These are phyloP conservation scores for Trypoxylus dichotomus DNA, from an alignment of 1,140 invertebrate genomes.

Conservation along the genomic window DNA sequence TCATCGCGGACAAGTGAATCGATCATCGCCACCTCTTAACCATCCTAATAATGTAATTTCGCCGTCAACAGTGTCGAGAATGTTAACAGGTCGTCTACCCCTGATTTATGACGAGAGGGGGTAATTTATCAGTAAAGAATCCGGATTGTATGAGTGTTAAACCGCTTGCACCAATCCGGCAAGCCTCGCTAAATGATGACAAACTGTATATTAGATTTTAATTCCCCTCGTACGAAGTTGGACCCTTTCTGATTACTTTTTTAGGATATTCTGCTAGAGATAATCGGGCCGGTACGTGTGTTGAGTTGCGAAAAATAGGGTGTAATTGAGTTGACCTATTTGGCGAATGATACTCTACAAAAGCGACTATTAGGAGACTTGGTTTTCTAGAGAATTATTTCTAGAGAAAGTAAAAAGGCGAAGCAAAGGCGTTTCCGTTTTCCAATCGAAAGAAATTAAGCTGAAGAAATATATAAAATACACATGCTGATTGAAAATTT, in stretches of 20 bases:
- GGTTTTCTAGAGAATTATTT: too few relatives aligned
- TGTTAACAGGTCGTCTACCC: background rate
- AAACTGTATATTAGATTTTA: constrained; percentile 8
- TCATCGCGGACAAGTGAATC: background rate
- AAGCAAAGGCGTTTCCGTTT: too few relatives aligned
- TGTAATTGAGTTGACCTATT: too few relatives aligned
- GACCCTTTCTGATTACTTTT: background rate
- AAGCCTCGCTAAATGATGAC: background rate
- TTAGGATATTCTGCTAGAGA: too few relatives aligned
- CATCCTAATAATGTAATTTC: background rate
- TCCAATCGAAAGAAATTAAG: too few relatives aligned
- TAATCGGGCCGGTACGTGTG: too few relatives aligned
- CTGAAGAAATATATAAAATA: too few relatives aligned
- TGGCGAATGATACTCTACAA: too few relatives aligned
- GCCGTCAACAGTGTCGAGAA: background rate
- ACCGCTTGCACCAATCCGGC: background rate
- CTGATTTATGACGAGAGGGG: background rate
- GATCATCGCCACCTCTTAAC: background rate
- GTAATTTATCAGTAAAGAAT: background rate
- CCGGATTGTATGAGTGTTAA: background rate
- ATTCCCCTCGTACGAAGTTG: background rate
- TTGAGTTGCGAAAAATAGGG: too few relatives aligned
- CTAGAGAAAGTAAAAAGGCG: too few relatives aligned
- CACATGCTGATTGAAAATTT: too few relatives aligned
- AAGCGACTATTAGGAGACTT: too few relatives aligned